Base-by-base conservation (phyloP, 2,113 vertebrate species). In the Ptyas mucosa region DNA sequence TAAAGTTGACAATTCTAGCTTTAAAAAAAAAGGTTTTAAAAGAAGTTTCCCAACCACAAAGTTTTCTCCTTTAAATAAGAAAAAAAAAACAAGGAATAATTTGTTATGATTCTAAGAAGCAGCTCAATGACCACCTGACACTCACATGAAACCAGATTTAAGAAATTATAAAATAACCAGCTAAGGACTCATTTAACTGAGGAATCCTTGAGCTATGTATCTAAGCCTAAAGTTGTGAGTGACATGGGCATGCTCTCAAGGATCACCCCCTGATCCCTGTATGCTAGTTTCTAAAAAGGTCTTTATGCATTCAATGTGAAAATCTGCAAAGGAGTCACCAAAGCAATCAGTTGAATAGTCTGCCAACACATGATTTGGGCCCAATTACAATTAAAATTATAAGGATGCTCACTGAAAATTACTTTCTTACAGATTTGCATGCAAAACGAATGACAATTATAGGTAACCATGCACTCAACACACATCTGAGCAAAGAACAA, bases 11-110 rank as follows among this genome's bases (percentile, higher is more conserved):
- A 55, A 87, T 94, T 93, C 34, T 91, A 95, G 93, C 23, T 89
- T 89, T 49, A 20, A 15, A 51, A 90, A 93, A 57, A 88, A 86
- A 89, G 2, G 3, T n/a, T 53, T 34, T 12, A 94, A 23, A 94
- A 90, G 1, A 8, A 34, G 29, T 90, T 54, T 52, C 92, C 81
- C 89, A 95, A 75, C 18, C 91, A 49, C 52, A 87, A 94, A 93
- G 12, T 24, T 94, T 81, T 85, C 46, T 21, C 23, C 46, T 49
- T 89, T 81, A 81, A 81, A 81, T 21, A n/a, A n/a, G 6, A 8
- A 95, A 93, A 95, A 89, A 90, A 91, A 92, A 94, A 94, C 88
- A 85, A 94, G 96, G 75, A 81, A 81, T 92, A 0, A 0, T 29
- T 93, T 1, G 2, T 75, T 88, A 88, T 29, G 57, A 89, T 29